Base-by-base conservation (phyloP, 2,888 invertebrate genomes). In the Xanthorhoe designata region DNA sequence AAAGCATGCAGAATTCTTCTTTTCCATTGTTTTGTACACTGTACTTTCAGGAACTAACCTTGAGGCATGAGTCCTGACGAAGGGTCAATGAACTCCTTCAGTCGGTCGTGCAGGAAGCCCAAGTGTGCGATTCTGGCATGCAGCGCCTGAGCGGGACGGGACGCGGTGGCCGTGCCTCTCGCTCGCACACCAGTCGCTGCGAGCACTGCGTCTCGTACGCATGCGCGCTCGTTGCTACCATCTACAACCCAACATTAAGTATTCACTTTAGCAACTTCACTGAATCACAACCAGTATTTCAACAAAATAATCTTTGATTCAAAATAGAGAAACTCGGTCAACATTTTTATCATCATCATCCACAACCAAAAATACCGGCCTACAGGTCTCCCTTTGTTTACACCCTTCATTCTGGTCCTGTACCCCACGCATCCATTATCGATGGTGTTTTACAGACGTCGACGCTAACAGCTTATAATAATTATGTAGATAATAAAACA, bases 181-280 rank as follows among this genome's bases (percentile, higher is more conserved):
- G 98, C 96, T 78, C 97, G 96, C 66, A 99, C 97, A 3, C 99
- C 99, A 83, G 98, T 98, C 71, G 98, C 96, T 0, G 96, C 96
- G 79, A 97, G 96, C 56, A 99, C 95, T 10, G 98, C 95, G 79
- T 98, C 98, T 78, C 96, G 95, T 0, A 97, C 95, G 68, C 87
- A 89, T 2, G 80, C 74, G 17, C 87, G 84, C 69, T 90, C 90
- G 19, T 71, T 84, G 4, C 71, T 66, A 52, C 78, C 78, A 54
- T 86, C 90, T 87, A 54, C 42, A 42, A 64, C 13, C 24, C 35
- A 52, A 13, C n/a, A 47, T 58, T n/a, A n/a, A n/a, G n/a, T n/a
- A n/a, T 24, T 24, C 24, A 24, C 24, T 24, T 24, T 4, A 3
- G 24, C 24, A 1, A 24, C 24, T 24, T 24, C 24, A 24, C 4